Base-by-base conservation (phyloP, 2,113 vertebrate genomes). In the Heliornis fulica region DNA sequence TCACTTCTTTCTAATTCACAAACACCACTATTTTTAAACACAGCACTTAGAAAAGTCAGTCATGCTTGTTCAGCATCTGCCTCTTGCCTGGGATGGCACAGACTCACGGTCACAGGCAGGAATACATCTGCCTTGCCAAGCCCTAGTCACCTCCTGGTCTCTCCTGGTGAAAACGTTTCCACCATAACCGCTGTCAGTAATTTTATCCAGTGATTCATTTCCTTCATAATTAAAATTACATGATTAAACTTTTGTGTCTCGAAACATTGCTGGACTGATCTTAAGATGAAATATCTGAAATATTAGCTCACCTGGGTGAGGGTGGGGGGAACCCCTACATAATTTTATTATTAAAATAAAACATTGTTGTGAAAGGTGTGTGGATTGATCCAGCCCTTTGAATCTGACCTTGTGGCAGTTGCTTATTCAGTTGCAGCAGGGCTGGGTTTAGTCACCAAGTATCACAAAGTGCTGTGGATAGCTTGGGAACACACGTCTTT, bases 11-110 rank as follows among this genome's bases (percentile, higher is more conserved):
- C 74, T 68, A 51, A 87, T 93, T 68, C 75, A 65, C 57, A 79
- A 93, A 79, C 82, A 79, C 5, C 29, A 22, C 84, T 96, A 63
- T 96, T 96, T 91, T 96, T 94, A 94, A 95, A 77, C n/a, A 6
- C 50, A 68, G 89, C 20, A 23, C 46, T 93, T 91, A 18, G 4
- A 56, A 32, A 76, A 87, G 65, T 40, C 69, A 78, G 74, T 57
- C 48, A 9, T 31, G 77, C 69, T 95, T 5, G 0, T 57, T 83
- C 78, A 91, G 85, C 76, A 41, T 83, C 76, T 95, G 70, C 40
- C 56, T 70, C 43, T 74, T 76, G 31, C 59, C 63, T 34, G n/a
- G 51, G 26, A 60, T 1, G 14, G 50, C 34, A 19, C 71, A 85
- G 50, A 9, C 45, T 76, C 74, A 45, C 54, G 25, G 4, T 7